Conservation (phyloP, 2,113 vertebrate species). For the Lipophrys pholis region DNA sequence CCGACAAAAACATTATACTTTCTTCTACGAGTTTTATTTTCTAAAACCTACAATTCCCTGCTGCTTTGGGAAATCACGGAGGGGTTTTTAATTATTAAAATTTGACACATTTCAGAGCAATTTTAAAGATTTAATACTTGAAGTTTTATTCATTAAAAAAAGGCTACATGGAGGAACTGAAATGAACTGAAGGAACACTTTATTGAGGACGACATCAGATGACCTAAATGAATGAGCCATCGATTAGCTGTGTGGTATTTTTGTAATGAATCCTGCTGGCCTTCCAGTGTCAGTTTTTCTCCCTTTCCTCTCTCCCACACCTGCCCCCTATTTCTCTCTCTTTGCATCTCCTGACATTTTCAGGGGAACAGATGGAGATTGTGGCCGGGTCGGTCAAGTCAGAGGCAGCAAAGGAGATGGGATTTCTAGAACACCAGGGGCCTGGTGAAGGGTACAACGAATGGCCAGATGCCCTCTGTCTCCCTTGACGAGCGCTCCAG, state of each 20-base stretch:
- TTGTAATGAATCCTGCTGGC: constrained; percentile 33
- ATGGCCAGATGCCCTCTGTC: constrained; percentile 65
- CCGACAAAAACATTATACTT: neutral
- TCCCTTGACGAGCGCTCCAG: constrained; percentile 24
- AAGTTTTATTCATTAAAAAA: too few species aligned
- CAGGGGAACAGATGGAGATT: constrained; percentile 75
- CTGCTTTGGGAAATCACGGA: neutral
- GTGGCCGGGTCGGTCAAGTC: constrained; percentile 64
- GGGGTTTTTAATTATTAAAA: neutral
- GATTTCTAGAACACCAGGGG: constrained; percentile 66
- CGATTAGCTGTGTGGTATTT: constrained; percentile 36
- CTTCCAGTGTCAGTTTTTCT: constrained; percentile 27
- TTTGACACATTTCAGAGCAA: neutral
- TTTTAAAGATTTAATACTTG: neutral
- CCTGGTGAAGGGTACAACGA: constrained; percentile 60
- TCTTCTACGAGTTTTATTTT: neutral
- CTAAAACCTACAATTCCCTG: neutral
- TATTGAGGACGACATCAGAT: constrained; percentile 7
- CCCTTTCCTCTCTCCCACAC: constrained; percentile 25
- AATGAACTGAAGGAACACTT: constrained; percentile 18
- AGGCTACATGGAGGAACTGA: too few species aligned
- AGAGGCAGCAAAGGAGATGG: constrained; percentile 71
- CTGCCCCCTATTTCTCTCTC: constrained; percentile 44
- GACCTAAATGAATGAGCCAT: constrained; percentile 57
- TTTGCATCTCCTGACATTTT: constrained; percentile 68